These are phyloP conservation scores for Carettochelys insculpta DNA, from an alignment of 2,113 vertebrate species.

Conservation along the genomic window DNA sequence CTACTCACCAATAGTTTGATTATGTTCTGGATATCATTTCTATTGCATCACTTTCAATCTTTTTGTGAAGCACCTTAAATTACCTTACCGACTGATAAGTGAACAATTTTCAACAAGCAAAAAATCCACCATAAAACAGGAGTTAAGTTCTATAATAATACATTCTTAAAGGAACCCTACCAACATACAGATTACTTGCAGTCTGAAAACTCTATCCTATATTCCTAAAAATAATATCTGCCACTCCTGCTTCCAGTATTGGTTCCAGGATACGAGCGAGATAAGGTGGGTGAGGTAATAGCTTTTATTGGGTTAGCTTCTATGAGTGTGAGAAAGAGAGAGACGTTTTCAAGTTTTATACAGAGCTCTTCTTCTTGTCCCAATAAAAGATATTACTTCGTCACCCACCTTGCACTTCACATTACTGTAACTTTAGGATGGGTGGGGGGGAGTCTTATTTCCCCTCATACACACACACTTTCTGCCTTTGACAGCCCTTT, in stretches of 20 bases:
- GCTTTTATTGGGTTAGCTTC: not conserved
- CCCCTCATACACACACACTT: not conserved
- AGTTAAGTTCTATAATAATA: not conserved
- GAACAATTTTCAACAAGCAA: not conserved
- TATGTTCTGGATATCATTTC: not conserved
- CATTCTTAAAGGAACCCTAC: not conserved
- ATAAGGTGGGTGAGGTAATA: not conserved
- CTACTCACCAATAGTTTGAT: not conserved
- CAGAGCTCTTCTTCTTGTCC: not conserved
- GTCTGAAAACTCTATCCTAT: not conserved
- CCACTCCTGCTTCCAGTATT: not conserved
- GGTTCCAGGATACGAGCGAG: not conserved
- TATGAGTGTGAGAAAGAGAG: not conserved
- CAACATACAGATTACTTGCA: not conserved
- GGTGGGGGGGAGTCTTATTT: not conserved
- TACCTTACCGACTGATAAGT: not conserved
- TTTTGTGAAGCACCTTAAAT: not conserved
- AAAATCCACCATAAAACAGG: slow-evolving; percentile 5
- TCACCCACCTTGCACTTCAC: not conserved
- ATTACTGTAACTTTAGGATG: not conserved
- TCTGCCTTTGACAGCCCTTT: not conserved
- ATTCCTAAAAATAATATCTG: not conserved
- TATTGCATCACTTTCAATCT: not conserved
- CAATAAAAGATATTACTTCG: not conserved
- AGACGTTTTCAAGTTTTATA: not conserved